phyloP scores from a whole-genome alignment of 1,140 invertebrate species.

The Magallana gigas region DNA sequence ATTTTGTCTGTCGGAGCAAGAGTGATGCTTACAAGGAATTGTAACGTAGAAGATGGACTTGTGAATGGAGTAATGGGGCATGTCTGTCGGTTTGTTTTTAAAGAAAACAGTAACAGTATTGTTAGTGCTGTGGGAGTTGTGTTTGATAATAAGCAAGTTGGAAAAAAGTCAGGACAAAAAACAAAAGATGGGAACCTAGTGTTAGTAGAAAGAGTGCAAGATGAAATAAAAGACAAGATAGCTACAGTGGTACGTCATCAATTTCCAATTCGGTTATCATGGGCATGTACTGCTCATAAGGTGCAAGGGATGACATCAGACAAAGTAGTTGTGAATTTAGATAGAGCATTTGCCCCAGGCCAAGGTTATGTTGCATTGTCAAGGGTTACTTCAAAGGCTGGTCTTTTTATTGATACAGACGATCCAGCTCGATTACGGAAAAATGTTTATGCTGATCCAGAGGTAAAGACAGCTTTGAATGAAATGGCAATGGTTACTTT shows the following conservation, averaged over 20 bases:
- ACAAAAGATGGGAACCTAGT: too few species aligned
- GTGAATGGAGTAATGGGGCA: not conserved
- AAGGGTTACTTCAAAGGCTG: too few species aligned
- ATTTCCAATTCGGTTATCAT: not conserved
- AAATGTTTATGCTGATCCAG: not conserved
- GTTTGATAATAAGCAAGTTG: not conserved
- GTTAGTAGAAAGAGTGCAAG: not conserved
- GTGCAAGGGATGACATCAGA: conserved; percentile 35
- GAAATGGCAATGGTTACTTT: too few species aligned
- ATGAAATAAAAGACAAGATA: not conserved
- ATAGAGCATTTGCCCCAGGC: too few species aligned
- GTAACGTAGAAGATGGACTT: not conserved
- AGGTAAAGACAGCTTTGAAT: too few species aligned
- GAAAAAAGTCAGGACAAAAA: too few species aligned
- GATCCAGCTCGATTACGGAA: not conserved
- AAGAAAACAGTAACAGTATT: too few species aligned
- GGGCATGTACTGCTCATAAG: conserved; percentile 40
- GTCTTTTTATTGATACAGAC: not conserved
- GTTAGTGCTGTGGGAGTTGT: not conserved
- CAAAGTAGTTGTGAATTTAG: not conserved
- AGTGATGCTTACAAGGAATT: not conserved
- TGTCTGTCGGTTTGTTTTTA: too few species aligned
- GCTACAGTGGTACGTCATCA: not conserved
- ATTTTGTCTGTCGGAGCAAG: not conserved
- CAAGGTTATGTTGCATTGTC: too few species aligned